These are phyloP conservation scores for Punctoribates punctum DNA, from an alignment of 2,888 invertebrate genomes.

Conservation along the genomic window DNA sequence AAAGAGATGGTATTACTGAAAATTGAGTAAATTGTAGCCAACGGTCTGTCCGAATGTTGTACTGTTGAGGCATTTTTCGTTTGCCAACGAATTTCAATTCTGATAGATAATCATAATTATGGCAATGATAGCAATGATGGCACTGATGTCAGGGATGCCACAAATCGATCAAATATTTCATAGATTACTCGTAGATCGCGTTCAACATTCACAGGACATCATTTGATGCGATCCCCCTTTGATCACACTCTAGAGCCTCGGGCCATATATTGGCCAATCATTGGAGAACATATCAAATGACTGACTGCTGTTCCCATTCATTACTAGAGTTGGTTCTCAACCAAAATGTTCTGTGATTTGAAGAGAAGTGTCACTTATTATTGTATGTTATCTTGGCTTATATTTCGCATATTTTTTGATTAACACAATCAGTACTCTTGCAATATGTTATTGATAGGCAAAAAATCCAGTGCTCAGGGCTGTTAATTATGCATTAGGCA, in stretches of 20 bases:
- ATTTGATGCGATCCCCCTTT: conserved; percentile 2
- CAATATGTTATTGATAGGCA: conserved; percentile 30
- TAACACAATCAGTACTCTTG: conserved; percentile 6
- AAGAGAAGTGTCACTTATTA: neutral
- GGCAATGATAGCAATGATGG: neutral
- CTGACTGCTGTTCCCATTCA: conserved; percentile 13
- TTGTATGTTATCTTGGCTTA: conserved; percentile 2
- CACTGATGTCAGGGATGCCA: conserved; percentile 7
- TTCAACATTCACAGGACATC: neutral
- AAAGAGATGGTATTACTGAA: neutral
- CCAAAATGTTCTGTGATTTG: neutral
- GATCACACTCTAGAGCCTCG: conserved; percentile 13
- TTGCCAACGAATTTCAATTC: neutral
- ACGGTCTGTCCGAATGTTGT: conserved; percentile 26
- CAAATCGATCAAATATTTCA: conserved; percentile 27
- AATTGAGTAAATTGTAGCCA: conserved; percentile 29
- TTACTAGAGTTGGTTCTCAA: neutral
- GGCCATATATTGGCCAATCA: conserved; percentile 32
- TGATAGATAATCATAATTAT: neutral
- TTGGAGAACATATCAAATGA: neutral
- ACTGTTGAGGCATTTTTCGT: neutral
- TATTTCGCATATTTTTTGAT: neutral
- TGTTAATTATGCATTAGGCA: conserved; percentile 30
- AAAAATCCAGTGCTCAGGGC: neutral
- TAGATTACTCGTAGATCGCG: neutral